Conservation (phyloP, 2,888 invertebrate species). For the Tenthredo notha region DNA sequence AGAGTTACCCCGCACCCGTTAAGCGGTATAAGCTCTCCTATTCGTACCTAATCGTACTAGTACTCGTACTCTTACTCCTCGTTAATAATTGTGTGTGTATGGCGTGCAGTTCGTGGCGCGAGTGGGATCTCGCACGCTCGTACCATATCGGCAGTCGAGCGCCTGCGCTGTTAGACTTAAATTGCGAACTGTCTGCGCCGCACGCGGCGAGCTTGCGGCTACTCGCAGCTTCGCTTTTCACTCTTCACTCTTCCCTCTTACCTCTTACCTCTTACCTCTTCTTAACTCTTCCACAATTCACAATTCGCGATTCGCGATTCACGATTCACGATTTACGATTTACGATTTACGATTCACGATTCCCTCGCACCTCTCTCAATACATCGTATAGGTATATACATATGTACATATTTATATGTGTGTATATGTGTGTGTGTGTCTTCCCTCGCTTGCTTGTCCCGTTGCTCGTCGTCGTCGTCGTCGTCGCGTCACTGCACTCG, state of each 20-base stretch:
- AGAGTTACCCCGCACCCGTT: not conserved
- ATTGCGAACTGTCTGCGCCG: constrained; percentile 56
- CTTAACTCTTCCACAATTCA: not conserved
- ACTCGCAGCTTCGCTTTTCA: constrained; percentile 3
- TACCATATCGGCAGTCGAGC: constrained; percentile 74
- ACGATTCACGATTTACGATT: not conserved
- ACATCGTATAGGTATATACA: not conserved
- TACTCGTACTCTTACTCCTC: not conserved
- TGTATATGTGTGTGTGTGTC: not conserved
- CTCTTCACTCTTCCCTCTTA: constrained; percentile 46
- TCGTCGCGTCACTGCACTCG: constrained; percentile 48
- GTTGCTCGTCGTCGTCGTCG: constrained; percentile 1
- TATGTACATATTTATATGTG: not conserved
- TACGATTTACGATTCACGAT: not conserved
- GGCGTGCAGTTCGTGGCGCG: constrained; percentile 77
- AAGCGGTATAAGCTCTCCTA: not conserved
- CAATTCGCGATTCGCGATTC: not conserved
- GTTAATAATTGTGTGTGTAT: constrained; percentile 71
- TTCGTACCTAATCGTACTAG: not conserved
- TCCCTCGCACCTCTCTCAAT: not conserved
- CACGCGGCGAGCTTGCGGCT: constrained; percentile 59
- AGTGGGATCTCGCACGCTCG: constrained; percentile 75
- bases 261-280: constrained; percentile 17
- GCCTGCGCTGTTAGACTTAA: constrained; percentile 70
- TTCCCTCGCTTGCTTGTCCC: constrained; percentile 39